A percentile compares a stretch with the other conserved stretches of the same genome.
Evolutionary conservation across 2,888 invertebrate species (phyloP).

Genomic region (Lepidochrysops patricia): DNA sequence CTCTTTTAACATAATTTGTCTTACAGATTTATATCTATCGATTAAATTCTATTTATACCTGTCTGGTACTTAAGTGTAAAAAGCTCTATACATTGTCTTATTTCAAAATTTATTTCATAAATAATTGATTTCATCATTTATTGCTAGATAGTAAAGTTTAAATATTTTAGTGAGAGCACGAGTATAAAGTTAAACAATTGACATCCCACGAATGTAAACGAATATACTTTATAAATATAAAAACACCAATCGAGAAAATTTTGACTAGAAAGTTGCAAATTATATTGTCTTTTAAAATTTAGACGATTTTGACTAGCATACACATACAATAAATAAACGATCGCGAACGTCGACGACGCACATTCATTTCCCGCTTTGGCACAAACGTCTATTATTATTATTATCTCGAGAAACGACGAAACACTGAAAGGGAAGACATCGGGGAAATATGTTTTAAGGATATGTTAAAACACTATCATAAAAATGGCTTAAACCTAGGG

Average conservation of each 20-base stretch:
- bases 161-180: slow-evolving; percentile 54
- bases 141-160: slow-evolving; percentile 48
- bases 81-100: slow-evolving; percentile 75
- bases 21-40: slow-evolving; percentile 47
- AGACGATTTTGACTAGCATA: slow-evolving; percentile 68
- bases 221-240: slow-evolving; percentile 39
- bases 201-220: slow-evolving; percentile 38
- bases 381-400: slow-evolving; percentile 50
- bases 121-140: slow-evolving; percentile 73
- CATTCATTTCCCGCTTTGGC: slow-evolving; percentile 59
- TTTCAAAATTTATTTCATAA: slow-evolving; percentile 64
- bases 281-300: slow-evolving; percentile 45
- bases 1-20: slow-evolving; percentile 50
- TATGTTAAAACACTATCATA: slow-evolving; percentile 52
- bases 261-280: slow-evolving; percentile 62
- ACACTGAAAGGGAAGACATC: slow-evolving; percentile 70
- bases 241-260: slow-evolving; percentile 53
- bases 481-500: slow-evolving; percentile 51
- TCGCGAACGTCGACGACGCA: slow-evolving; percentile 35
- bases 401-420: slow-evolving; percentile 39
- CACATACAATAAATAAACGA: slow-evolving; percentile 42
- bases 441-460: slow-evolving; percentile 55
- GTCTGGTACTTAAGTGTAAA: slow-evolving; percentile 67
- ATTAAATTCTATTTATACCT: slow-evolving; percentile 65
- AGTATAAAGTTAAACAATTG: slow-evolving; percentile 42